Base-by-base conservation (phyloP, 2,888 invertebrate genomes). In the Atherix ibis region DNA sequence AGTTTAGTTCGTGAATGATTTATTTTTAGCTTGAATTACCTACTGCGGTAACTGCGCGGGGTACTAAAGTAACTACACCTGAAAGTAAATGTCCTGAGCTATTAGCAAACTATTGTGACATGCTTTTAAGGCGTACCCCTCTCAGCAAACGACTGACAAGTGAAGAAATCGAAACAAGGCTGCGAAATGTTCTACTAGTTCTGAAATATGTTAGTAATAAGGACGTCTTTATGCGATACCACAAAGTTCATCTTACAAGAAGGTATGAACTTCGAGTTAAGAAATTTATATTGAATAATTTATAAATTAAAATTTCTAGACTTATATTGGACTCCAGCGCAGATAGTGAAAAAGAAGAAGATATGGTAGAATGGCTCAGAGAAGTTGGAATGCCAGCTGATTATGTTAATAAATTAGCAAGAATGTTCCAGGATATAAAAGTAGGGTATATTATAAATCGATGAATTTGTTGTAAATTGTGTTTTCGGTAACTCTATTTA, bases 361-460 rank as follows among this genome's bases (percentile, higher is more conserved):
- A 91, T 54, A 97, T 98, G 87, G 95, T 98, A 1, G 94, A 94
- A 56, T 92, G 94, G 91, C 71, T 87, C 31, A 68, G 94, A 46
- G 95, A 97, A 63, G 91, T 94, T 12, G 98, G 98, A 18, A 98
- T 99, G 97, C 98, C 98, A 3, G 95, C 97, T 1, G 98, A 99
- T 63, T 95, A 91, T 66, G 94, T 98, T 13, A 97, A 95, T 66
- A 95, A 97, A 63, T 65, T 98, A 49, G 92, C 91, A 6, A 70
- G 97, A 44, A 99, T 98, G 98, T 88, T 88, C 62, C 88, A 89
- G 68, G 98, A 98, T 58, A 88, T 99, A 46, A 97, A 98, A 71
- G 89, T 72, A 34, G 44, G 40, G 38, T 18, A 18, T 16, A 26
- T n/a, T 10, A 9, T 26, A 5, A n/a, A 26, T 13, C 13, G 5